Base-by-base conservation (phyloP, 2,888 invertebrate species). In the Phrixothrix hirtus region DNA sequence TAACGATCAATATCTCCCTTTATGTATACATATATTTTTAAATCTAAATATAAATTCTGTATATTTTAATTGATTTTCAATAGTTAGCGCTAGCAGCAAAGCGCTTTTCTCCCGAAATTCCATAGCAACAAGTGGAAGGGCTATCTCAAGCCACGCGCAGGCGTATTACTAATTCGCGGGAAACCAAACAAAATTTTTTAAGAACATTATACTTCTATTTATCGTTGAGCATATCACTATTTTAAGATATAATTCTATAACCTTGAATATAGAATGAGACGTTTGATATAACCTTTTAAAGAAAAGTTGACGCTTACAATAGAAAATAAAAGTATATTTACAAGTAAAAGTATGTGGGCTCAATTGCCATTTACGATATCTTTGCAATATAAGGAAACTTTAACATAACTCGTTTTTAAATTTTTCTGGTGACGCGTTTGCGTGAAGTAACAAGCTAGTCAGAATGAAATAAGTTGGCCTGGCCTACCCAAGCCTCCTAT, bases 401-500 rank as follows among this genome's bases (percentile, higher is more conserved):
- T 13, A 12, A 6, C 32, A 27, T 26, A 47, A 47, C 38, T 25
- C 11, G 47, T 46, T 47, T 43, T 26, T 26, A 26, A 9, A 9
- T 14, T 6, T 9, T 16, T 38, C 10, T 31, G 13, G 38, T 15
- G 17, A n/a, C 7, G 41, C 6, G 32, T 12, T 16, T 7, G 35
- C 15, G 26, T 10, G 29, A 27, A 10, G 48, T 52, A 51, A 41
- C 41, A 61, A 58, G 55, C 17, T 12, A 60, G 51, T 57, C 45
- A 25, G 61, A 59, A 63, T 58, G 60, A 58, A 50, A 16, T 58
- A 55, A 47, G 21, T 45, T 45, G 53, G 2, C 41, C 53, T 34
- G 47, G 55, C 56, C 58, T 54, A 65, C 65, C 63, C 67, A 60
- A 65, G 65, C 68, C 69, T 64, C 60, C 61, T 64, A 51, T 60